Percentiles rank a stretch among this genome's conserved stretches.
These are phyloP conservation scores for Xestia rhomboidea DNA, from an alignment of 2,888 invertebrate species.

Conservation along the genomic window DNA sequence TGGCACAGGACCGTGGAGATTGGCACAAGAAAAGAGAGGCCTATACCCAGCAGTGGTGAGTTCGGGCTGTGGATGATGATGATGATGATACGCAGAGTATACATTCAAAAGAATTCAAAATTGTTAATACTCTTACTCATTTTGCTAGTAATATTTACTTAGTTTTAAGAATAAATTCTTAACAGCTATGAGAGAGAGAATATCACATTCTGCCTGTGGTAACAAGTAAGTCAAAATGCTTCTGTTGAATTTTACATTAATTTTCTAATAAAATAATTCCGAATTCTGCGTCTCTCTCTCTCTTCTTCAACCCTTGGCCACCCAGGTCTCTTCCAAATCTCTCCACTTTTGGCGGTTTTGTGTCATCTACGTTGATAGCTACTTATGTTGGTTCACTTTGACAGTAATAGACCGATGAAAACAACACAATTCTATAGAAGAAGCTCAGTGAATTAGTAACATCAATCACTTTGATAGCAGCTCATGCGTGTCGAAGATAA, in stretches of 20 bases:
- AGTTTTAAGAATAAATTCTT: background rate
- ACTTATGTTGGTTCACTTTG: too few relatives aligned
- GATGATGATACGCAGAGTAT: too few relatives aligned
- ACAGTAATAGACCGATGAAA: slow-evolving; percentile 9
- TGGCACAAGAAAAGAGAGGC: too few relatives aligned
- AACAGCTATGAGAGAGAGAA: too few relatives aligned
- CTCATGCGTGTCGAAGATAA: slow-evolving; percentile 20
- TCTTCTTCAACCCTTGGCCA: too few relatives aligned
- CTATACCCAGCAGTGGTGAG: too few relatives aligned
- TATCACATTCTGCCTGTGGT: background rate
- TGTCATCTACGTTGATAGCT: background rate
- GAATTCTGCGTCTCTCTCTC: too few relatives aligned
- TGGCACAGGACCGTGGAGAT: too few relatives aligned
- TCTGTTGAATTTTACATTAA: background rate
- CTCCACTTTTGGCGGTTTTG: too few relatives aligned
- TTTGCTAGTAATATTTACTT: background rate
- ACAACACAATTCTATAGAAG: background rate
- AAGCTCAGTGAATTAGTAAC: slow-evolving; percentile 10
- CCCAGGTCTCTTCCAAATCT: too few relatives aligned
- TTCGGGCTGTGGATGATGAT: too few relatives aligned
- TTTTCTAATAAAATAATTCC: too few relatives aligned
- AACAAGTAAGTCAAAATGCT: background rate
- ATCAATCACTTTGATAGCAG: slow-evolving; percentile 29
- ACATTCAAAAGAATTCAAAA: background rate
- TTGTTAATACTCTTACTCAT: background rate